phyloP scores from a whole-genome alignment of 2,888 invertebrate genomes.

The Elmis aenea region DNA sequence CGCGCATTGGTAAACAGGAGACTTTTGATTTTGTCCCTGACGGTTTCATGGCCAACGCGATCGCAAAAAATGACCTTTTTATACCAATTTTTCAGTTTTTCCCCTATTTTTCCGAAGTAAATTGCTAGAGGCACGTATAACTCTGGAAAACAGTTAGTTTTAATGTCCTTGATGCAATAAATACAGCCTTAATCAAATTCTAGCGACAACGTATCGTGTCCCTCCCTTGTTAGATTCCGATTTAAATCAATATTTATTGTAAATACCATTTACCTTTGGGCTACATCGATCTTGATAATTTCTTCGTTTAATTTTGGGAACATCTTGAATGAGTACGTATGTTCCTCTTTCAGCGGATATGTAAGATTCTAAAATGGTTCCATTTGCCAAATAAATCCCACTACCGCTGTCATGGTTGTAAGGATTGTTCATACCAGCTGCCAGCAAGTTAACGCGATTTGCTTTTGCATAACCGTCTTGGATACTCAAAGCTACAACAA shows the following conservation, averaged over 20 bases:
- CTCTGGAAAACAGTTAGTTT: no score
- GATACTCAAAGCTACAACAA: conserved; percentile 25
- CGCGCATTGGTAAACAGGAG: no score
- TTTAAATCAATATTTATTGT: conserved; percentile 3
- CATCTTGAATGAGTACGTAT: conserved; percentile 20
- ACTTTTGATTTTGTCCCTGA: no score
- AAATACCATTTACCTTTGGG: conserved; percentile 17
- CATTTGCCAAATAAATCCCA: conserved; percentile 26
- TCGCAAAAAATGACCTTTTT: no score
- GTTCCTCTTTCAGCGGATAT: conserved; percentile 19
- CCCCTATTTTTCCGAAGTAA: no score
- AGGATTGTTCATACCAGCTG: conserved; percentile 25
- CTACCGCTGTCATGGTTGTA: conserved; percentile 24
- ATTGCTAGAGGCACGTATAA: no score
- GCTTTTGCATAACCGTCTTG: conserved; percentile 31
- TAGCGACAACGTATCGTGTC: no score
- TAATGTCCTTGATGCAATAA: no score
- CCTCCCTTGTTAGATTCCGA: no score
- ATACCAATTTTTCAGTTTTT: no score
- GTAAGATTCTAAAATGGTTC: conserved; percentile 22
- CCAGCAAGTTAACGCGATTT: conserved; percentile 28
- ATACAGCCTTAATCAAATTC: no score
- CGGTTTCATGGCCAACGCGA: no score
- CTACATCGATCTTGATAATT: conserved; percentile 2
- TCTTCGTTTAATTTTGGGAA: conserved; percentile 16